These are phyloP conservation scores for Hirtodrosophila alboralis DNA, from an alignment of 2,888 invertebrate species.

Conservation along the genomic window DNA sequence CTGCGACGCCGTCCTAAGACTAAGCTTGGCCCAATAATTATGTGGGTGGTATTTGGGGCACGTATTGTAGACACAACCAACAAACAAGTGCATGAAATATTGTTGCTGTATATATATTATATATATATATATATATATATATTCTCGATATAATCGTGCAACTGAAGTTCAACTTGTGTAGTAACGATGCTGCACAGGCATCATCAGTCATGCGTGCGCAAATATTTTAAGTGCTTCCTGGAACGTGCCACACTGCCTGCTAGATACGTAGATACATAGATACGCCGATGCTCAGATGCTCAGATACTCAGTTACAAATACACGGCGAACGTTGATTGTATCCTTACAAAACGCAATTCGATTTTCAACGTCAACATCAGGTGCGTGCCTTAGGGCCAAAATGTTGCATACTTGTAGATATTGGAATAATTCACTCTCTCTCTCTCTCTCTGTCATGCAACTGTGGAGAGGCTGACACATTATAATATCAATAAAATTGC, in stretches of 20 bases:
- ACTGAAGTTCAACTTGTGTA: constrained; percentile 12
- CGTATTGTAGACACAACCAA: constrained; percentile 38
- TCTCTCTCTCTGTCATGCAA: too few species aligned
- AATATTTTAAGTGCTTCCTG: constrained; percentile 79
- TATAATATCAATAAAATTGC: constrained; percentile 28
- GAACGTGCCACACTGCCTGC: constrained; percentile 58
- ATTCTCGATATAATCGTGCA: constrained; percentile 32
- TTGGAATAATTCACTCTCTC: constrained; percentile 6
- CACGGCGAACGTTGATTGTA: constrained; percentile 25
- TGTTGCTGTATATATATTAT: too few species aligned
- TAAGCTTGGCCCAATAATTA: constrained; percentile 44
- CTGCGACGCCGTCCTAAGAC: constrained; percentile 8
- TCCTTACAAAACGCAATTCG: constrained; percentile 26
- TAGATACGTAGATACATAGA: constrained; percentile 23
- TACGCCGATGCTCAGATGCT: constrained; percentile 1
- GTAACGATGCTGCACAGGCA: constrained; percentile 48
- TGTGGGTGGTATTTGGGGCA: constrained; percentile 60
- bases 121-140: constrained; percentile 13
- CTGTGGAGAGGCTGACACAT: constrained; percentile 16
- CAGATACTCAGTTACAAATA: constrained; percentile 5
- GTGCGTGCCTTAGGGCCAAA: constrained; percentile 35
- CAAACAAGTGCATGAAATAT: constrained; percentile 67
- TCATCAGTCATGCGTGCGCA: constrained; percentile 78
- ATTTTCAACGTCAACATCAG: constrained; percentile 28
- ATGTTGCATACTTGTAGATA: constrained; percentile 9